Percentiles rank a stretch among this genome's conserved stretches.
Evolutionary conservation across 1,140 invertebrate species (phyloP).

Genomic region (Cyphomyrmex costatus): DNA sequence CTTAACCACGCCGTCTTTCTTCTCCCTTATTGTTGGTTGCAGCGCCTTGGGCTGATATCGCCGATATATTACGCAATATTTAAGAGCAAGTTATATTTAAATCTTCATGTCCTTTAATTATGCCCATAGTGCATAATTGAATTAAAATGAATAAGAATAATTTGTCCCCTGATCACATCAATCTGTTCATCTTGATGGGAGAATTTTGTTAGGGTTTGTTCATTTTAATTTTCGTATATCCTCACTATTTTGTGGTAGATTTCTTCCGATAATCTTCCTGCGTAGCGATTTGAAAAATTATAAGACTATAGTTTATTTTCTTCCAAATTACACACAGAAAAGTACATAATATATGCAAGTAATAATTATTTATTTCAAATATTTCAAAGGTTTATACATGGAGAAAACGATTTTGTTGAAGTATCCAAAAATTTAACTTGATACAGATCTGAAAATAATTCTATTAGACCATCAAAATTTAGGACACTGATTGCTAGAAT

Average conservation of each 20-base stretch:
- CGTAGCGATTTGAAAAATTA: not conserved
- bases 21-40: not conserved
- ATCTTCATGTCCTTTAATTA: not conserved
- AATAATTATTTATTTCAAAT: no score
- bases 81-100: not conserved
- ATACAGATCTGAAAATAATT: no score
- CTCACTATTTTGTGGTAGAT: not conserved
- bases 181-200: not conserved
- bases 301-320: not conserved
- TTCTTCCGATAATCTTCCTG: not conserved
- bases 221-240: not conserved
- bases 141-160: not conserved
- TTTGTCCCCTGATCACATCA: not conserved
- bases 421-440: no score
- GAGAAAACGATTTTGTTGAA: no score
- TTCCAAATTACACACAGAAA: not conserved
- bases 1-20: constrained; percentile 11
- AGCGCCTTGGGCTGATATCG: not conserved
- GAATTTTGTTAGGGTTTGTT: not conserved
- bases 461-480: no score
- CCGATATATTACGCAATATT: constrained; percentile 19
- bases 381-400: no score
- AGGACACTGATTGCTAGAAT: no score
- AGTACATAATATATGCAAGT: no score
- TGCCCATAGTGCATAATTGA: not conserved